These are phyloP conservation scores for Heliconius ismenius DNA, from an alignment of 2,888 invertebrate species.

Conservation along the genomic window DNA sequence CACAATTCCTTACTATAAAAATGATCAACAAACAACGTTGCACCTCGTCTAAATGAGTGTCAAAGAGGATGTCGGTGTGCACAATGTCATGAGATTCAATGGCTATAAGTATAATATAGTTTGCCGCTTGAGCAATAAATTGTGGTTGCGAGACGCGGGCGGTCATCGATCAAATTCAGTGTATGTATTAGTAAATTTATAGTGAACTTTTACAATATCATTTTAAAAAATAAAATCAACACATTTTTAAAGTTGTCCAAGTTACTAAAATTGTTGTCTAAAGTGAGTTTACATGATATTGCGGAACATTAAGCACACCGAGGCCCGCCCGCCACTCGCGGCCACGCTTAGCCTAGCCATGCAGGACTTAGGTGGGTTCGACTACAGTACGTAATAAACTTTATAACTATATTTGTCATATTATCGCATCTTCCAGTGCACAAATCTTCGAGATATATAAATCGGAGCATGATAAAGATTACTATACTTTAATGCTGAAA, in stretches of 20 bases:
- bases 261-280: background rate
- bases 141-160: slow-evolving; percentile 56
- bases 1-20: slow-evolving; percentile 81
- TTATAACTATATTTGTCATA: slow-evolving; percentile 60
- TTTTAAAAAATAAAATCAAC: background rate
- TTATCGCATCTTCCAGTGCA: slow-evolving; percentile 63
- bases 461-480: slow-evolving; percentile 54
- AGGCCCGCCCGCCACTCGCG: slow-evolving; percentile 14
- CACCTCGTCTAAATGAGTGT: slow-evolving; percentile 65
- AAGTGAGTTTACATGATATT: background rate
- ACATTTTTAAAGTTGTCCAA: background rate
- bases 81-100: slow-evolving; percentile 79
- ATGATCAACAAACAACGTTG: slow-evolving; percentile 80
- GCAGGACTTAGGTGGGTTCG: slow-evolving; percentile 67
- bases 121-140: slow-evolving; percentile 81
- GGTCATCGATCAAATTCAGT: background rate
- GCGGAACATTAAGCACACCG: background rate
- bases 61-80: slow-evolving; percentile 64
- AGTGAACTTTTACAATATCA: background rate
- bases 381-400: slow-evolving; percentile 66
- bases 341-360: slow-evolving; percentile 66
- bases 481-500: slow-evolving; percentile 60
- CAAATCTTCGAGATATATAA: slow-evolving; percentile 54
- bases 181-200: background rate
- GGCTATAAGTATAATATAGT: slow-evolving; percentile 63